phyloP scores from a whole-genome alignment of 2,888 invertebrate genomes.

The Emmelina monodactyla region DNA sequence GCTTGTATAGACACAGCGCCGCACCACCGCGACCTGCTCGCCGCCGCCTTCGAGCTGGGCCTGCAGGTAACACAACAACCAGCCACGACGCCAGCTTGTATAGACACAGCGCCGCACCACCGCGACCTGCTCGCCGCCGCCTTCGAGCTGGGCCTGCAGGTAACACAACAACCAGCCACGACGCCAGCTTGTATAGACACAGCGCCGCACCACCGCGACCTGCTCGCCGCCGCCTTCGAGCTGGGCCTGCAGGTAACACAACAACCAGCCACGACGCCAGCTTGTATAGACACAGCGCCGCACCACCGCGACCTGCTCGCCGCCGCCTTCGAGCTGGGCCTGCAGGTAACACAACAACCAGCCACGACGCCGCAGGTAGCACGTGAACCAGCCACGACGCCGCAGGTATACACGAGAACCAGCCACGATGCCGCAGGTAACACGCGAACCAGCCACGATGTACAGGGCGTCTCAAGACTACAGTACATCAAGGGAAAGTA shows the following conservation, averaged over 20 bases:
- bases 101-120: neutral
- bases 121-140: neutral
- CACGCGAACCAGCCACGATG: too few species aligned
- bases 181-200: neutral
- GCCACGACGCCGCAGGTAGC: too few species aligned
- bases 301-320: neutral
- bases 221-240: neutral
- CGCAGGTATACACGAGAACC: too few species aligned
- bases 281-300: neutral
- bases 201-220: neutral
- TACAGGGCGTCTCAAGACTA: too few species aligned
- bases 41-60: neutral
- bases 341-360: too few species aligned
- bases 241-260: neutral
- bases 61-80: neutral
- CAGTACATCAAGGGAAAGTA: too few species aligned
- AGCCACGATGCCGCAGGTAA: too few species aligned
- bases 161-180: neutral
- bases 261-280: neutral
- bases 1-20: neutral
- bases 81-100: neutral
- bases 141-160: neutral
- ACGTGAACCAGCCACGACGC: too few species aligned
- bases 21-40: neutral
- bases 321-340: slow-evolving; percentile 54